Evolutionary conservation across 2,888 invertebrate genomes (phyloP).

Genomic region (Homarus gammarus): DNA sequence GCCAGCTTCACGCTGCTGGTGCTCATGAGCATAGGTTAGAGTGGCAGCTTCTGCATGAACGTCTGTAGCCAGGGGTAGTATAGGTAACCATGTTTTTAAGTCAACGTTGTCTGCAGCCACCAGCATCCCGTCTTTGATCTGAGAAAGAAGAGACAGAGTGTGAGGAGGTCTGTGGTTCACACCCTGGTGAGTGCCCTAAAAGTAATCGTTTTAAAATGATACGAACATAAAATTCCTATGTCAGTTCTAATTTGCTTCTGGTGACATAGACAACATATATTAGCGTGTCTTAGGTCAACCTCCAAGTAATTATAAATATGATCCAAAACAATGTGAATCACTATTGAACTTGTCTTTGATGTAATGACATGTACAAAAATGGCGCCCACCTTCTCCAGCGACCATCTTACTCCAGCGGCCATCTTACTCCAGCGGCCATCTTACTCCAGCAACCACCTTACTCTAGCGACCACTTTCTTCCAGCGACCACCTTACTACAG

Average conservation of each 20-base stretch:
- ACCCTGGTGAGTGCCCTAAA: background rate
- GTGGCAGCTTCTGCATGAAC: constrained; percentile 76
- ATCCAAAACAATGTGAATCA: no score
- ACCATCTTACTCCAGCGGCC: no score
- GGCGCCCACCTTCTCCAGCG: no score
- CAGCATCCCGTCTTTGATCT: constrained; percentile 46
- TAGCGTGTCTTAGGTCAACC: no score
- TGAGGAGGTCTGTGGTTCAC: background rate
- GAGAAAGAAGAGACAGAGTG: background rate
- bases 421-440: no score
- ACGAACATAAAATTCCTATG: background rate
- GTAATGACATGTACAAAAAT: no score
- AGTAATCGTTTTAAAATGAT: background rate
- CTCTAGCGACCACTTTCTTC: no score
- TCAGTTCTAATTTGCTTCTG: background rate
- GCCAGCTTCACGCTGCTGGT: constrained; percentile 25
- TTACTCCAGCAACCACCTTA: no score
- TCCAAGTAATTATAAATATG: no score
- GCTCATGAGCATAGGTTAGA: constrained; percentile 53
- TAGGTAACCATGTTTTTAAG: constrained; percentile 77
- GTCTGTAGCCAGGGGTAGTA: constrained; percentile 75
- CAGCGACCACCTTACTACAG: no score
- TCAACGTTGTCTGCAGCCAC: constrained; percentile 16
- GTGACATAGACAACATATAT: background rate
- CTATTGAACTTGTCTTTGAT: no score